Conservation (phyloP, 2,113 vertebrate species). For the Ramphastos sulfuratus region DNA sequence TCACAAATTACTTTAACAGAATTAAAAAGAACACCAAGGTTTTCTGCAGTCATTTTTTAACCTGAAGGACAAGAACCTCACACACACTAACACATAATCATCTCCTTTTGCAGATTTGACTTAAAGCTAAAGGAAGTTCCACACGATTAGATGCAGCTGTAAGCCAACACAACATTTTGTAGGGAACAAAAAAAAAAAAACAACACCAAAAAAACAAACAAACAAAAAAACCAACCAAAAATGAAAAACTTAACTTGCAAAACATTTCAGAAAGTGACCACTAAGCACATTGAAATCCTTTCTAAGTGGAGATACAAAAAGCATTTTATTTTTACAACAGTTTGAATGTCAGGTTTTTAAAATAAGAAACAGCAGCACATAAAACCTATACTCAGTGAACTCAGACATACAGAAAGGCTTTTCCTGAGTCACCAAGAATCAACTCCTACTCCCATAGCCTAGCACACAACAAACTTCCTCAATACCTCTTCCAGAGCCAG, state of each 20-base stretch:
- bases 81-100: neutral
- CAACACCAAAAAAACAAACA: too few relatives aligned
- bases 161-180: constrained; percentile 38
- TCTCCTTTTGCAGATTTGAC: neutral
- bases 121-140: constrained; percentile 36
- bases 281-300: neutral
- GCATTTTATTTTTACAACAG: neutral
- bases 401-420: neutral
- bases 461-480: neutral
- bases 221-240: neutral
- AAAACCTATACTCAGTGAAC: neutral
- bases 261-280: neutral
- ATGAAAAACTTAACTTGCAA: neutral
- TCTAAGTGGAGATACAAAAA: neutral
- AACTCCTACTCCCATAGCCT: neutral
- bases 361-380: neutral
- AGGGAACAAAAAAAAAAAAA: neutral
- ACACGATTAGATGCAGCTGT: constrained; percentile 14
- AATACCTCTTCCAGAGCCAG: neutral
- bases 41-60: neutral
- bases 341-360: neutral
- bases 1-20: neutral
- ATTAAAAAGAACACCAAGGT: accelerated
- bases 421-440: neutral
- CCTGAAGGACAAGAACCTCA: neutral